Percentiles rank a stretch among this genome's conserved stretches.
These are phyloP conservation scores for Ganaspis sp. DNA, from an alignment of 1,140 invertebrate genomes.

Conservation along the genomic window DNA sequence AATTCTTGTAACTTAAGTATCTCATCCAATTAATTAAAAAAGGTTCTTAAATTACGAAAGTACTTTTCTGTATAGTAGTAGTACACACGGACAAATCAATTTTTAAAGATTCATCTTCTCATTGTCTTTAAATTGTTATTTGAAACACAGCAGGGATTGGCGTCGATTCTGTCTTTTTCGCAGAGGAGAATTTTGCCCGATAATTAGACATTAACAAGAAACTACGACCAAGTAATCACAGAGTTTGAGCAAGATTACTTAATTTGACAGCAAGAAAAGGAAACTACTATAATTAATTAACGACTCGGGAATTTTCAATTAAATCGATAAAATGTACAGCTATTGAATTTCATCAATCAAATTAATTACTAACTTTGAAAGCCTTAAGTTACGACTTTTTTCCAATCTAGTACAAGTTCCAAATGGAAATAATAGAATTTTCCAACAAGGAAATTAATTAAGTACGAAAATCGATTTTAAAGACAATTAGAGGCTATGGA, in stretches of 20 bases:
- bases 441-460: not conserved
- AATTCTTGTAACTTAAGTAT: too few species aligned
- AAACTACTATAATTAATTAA: constrained; percentile 2
- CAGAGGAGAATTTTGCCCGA: not conserved
- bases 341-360: too few species aligned
- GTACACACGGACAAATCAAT: not conserved
- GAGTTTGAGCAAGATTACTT: constrained; percentile 16
- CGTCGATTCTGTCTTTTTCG: constrained; percentile 8
- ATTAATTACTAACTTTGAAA: too few species aligned
- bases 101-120: not conserved
- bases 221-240: constrained; percentile 20
- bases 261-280: constrained; percentile 17
- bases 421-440: too few species aligned
- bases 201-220: constrained; percentile 20
- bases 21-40: too few species aligned
- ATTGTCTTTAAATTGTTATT: not conserved
- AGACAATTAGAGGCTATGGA: not conserved
- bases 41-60: not conserved
- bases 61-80: not conserved
- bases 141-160: not conserved
- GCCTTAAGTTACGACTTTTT: too few species aligned
- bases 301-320: not conserved
- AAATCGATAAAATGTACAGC: too few species aligned
- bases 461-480: not conserved
- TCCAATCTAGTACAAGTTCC: too few species aligned